Base-by-base conservation (phyloP, 2,113 vertebrate genomes). In the Corythornis madagascariensis region DNA sequence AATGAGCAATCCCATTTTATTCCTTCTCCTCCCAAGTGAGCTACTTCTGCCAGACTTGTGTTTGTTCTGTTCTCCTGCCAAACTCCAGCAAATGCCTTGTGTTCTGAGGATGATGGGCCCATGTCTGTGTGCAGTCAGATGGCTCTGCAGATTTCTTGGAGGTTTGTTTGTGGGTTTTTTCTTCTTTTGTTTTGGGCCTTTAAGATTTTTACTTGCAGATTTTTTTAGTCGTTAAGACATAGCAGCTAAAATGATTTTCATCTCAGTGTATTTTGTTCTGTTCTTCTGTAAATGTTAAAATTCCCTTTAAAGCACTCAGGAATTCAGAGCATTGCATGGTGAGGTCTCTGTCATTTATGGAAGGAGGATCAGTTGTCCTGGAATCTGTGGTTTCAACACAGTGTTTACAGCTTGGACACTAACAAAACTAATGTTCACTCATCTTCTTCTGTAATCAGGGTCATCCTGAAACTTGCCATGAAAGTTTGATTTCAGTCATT, bases 11-110 rank as follows among this genome's bases (percentile, higher is more conserved):
- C 52, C 0, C 91, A 35, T 83, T 92, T 93, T 92, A 86, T 78
- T 89, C 70, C 67, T 89, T 83, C 9, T 47, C 64, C 69, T 95
- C 91, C 78, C 78, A 66, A 67, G 71, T 6, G 78, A 21, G 12
- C 20, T 86, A 13, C 42, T 90, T 80, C 50, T 95, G 95, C 86
- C 94, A 95, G 69, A 81, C 60, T 91, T 90, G 55, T 91, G 88
- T 92, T 92, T 92, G 67, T 87, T 90, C 92, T 93, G 91, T 89
- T 90, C 0, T 0, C 42, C 65, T 97, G 92, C 93, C 94, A 96
- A 93, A 66, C 42, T 74, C 82, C 56, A 86, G 88, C 82, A 95
- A 95, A 95, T 95, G 87, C 90, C 75, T 84, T 92, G 15, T 52
- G 74, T 87, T 92, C 92, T 59, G 93, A 88, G 84, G 63, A 76